phyloP scores from a whole-genome alignment of 2,113 vertebrate genomes.

The Daphoenositta chrysoptera region DNA sequence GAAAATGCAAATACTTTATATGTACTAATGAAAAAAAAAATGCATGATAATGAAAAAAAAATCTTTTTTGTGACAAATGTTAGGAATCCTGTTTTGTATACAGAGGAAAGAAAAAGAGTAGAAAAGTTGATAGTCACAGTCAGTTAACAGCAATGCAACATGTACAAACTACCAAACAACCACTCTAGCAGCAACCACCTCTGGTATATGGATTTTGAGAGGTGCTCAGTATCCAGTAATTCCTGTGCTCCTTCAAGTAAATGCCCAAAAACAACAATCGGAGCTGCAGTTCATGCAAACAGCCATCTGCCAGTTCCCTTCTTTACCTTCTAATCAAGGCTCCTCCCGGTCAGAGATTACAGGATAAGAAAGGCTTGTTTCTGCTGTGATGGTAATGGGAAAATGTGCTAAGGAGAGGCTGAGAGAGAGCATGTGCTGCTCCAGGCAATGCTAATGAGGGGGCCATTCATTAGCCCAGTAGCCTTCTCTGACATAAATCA shows the following conservation, averaged over 20 bases:
- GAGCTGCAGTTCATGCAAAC: neutral
- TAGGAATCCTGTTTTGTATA: neutral
- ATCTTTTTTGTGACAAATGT: neutral
- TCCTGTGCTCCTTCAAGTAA: neutral
- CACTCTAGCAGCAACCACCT: neutral
- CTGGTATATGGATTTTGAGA: neutral
- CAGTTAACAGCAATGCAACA: neutral
- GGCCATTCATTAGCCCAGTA: constrained; percentile 26
- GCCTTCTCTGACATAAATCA: constrained; percentile 38
- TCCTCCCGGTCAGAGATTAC: neutral
- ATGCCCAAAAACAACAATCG: neutral
- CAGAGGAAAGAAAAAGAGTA: neutral
- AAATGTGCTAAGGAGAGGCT: neutral
- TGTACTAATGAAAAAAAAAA: neutral
- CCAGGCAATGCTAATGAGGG: constrained; percentile 18
- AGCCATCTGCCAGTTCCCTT: neutral
- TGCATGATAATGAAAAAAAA: neutral
- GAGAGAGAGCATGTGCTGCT: neutral
- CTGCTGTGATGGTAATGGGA: neutral
- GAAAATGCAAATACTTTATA: neutral
- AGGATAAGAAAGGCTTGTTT: neutral
- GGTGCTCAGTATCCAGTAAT: neutral
- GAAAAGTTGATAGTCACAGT: neutral
- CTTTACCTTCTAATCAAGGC: neutral
- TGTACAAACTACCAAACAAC: neutral